Evolutionary conservation across 2,113 vertebrate genomes (phyloP), one percentile per base, ranked within the genome.

Genomic region (Oreochromis aureus): DNA sequence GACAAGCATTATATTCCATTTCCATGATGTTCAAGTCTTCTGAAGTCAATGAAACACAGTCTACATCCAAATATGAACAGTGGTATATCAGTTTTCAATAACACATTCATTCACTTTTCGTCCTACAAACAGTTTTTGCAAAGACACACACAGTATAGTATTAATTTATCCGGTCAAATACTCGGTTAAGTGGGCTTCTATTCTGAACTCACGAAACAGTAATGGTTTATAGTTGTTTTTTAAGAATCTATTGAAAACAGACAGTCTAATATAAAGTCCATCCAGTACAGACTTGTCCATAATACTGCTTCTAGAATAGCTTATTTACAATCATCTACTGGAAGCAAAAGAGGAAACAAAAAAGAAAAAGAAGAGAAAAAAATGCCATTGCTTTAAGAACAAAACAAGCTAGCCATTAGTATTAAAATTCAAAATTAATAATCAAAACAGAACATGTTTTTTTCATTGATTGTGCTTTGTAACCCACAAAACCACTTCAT

Each of bases 281-380:
- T 95, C 94, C 95, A 92, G 89, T 94, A 94, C 91, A 94, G 94
- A 95, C 91, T 95, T 94, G 87, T 95, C 94, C 95, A 93, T 92
- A 85, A 90, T 90, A 95, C 93, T 93, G 95, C 88, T 94, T 93
- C 95, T 96, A 96, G 85, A 93, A 95, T 93, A 97, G 96, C 95
- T 86, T 97, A 97, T 97, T 96, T 97, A 97, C 97, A 97, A 92
- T 95, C 86, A 18, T 93, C 95, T 96, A 95, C 84, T 93, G 88
- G 93, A 95, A 95, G 95, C 96, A 95, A 96, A 92, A 85, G 22
- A 86, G 80, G 78, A 94, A 84, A 85, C 78, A 46, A 94, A 93
- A 58, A 66, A 82, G 86, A 84, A 82, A 87, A 83, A 80, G 94
- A 93, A 58, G 63, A 82, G 86, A 84, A 81, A 95, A 93, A 93